Evolutionary conservation across 2,888 invertebrate species (phyloP), one percentile per base, ranked within the genome.

Genomic region (Rhopalosiphum nymphaeae): DNA sequence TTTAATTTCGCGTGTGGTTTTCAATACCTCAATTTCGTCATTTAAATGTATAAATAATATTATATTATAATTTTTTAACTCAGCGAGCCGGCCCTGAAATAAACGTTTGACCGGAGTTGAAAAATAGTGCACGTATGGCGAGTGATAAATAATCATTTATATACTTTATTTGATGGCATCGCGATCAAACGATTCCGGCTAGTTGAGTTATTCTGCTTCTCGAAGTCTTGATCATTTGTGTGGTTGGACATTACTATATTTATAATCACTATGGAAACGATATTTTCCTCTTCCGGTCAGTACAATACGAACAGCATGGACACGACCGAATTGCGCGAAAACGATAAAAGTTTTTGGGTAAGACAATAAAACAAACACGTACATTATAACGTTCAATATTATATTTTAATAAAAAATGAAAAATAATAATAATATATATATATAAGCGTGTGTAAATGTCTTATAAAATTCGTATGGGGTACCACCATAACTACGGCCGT

Each of bases 201-300:
- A 67, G n/a, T 36, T n/a, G 16, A 67, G 16, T 36, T 78, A 21
- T 36, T 78, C 36, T 78, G 21, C 21, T 21, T 36, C 9, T 78
- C 36, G 44, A 46, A 46, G 44, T 46, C 44, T 46, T 7, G 2
- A 36, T 3, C 9, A 36, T 21, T 36, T 78, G 21, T 36, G 21
- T 21, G 1, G n/a, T n/a, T 67, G 16, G 9, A 36, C 2, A 78
- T 36, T 78, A 78, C 78, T 78, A 78, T 36, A 78, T 78, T 78
- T 78, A 9, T 78, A 36, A 21, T 78, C 78, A 36, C 86, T 16
- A 91, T 91, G 91, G 91, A 91, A 91, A 84, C 91, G 42, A 91
- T 91, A 53, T 91, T 91, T 36, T 91, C 91, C 26, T 78, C 91
- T 42, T 91, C 78, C 36, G 91, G 91, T 0, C 67, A 26, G 53